phyloP scores from a whole-genome alignment of 2,797 vertebrate species.

The Chelmon rostratus region DNA sequence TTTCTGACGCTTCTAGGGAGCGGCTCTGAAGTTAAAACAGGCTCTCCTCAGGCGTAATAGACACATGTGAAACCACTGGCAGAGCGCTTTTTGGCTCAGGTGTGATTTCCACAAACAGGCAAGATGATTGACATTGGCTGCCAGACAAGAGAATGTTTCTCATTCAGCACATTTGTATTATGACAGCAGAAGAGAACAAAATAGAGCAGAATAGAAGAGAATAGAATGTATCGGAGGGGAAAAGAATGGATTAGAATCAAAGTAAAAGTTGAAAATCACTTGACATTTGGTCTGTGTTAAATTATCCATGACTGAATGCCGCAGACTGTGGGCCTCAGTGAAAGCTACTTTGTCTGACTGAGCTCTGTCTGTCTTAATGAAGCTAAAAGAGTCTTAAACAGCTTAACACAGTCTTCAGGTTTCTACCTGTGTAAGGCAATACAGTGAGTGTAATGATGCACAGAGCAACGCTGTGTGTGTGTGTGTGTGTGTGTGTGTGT shows the following conservation, averaged over 20 bases:
- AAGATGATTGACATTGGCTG: constrained; percentile 68
- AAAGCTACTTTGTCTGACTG: constrained; percentile 85
- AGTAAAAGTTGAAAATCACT: constrained; percentile 79
- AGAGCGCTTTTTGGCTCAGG: constrained; percentile 68
- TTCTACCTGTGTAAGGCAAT: constrained; percentile 87
- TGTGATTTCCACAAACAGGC: constrained; percentile 74
- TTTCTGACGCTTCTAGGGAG: constrained; percentile 50
- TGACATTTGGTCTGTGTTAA: constrained; percentile 83
- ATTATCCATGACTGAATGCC: constrained; percentile 80
- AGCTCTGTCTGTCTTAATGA: constrained; percentile 86
- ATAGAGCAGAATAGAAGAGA: constrained; percentile 8
- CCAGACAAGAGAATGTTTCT: constrained; percentile 53
- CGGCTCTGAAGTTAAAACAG: constrained; percentile 65
- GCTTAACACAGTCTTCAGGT: constrained; percentile 87
- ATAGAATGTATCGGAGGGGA: constrained; percentile 17
- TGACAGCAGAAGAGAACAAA: constrained; percentile 23
- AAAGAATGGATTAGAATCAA: constrained; percentile 65
- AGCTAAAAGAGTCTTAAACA: constrained; percentile 88
- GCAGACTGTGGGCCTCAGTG: constrained; percentile 77
- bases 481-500: constrained; percentile 18
- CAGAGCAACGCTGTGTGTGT: constrained; percentile 66
- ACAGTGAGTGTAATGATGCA: constrained; percentile 88
- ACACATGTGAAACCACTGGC: constrained; percentile 72
- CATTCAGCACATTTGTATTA: constrained; percentile 66
- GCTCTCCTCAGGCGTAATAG: constrained; percentile 57